These are phyloP conservation scores for Crocallis elinguaria DNA, from an alignment of 2,888 invertebrate species.

Conservation along the genomic window DNA sequence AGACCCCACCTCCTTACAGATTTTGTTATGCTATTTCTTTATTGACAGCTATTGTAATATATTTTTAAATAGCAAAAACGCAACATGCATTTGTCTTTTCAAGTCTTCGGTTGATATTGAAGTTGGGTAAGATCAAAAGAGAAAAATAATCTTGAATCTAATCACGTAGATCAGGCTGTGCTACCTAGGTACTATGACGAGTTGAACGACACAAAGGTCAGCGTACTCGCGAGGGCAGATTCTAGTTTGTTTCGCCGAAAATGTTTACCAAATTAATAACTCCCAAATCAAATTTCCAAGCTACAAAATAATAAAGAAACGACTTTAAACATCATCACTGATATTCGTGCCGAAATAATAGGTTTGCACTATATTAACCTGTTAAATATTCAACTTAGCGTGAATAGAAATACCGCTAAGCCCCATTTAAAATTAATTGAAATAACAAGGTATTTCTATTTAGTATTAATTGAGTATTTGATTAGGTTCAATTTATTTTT, in stretches of 20 bases:
- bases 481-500: too few species aligned
- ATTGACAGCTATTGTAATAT: background rate
- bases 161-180: background rate
- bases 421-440: too few species aligned
- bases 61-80: background rate
- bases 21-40: slow-evolving; percentile 14
- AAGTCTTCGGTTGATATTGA: background rate
- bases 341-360: too few species aligned
- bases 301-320: too few species aligned
- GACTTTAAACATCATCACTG: too few species aligned
- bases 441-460: too few species aligned
- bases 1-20: slow-evolving; percentile 8
- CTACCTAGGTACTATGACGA: background rate
- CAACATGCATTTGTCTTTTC: background rate
- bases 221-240: background rate
- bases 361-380: too few species aligned
- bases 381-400: too few species aligned
- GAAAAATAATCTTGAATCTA: background rate
- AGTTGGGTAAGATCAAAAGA: background rate
- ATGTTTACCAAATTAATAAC: background rate
- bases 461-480: too few species aligned
- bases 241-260: background rate
- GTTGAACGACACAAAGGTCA: background rate
- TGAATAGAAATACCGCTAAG: too few species aligned
- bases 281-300: too few species aligned